Evolutionary conservation across 2,888 invertebrate species (phyloP).

Genomic region (Lasioglossum villosulum): DNA sequence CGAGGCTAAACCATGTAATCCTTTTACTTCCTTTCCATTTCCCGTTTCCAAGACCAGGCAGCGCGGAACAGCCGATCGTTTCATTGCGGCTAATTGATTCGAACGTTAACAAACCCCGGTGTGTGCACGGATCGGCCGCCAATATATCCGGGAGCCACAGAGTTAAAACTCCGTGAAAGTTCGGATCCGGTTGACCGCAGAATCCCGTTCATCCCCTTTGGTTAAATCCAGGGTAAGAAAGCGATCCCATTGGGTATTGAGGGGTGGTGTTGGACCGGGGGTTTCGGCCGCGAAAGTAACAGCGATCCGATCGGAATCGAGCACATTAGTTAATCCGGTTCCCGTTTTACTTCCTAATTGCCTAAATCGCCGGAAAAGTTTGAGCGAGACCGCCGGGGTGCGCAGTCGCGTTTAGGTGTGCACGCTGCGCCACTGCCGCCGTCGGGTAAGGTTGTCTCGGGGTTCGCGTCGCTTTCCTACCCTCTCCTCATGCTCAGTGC

Average conservation of each 20-base stretch:
- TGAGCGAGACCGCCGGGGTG: slow-evolving; percentile 35
- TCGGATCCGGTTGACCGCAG: slow-evolving; percentile 11
- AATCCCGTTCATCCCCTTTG: slow-evolving; percentile 17
- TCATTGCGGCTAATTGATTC: slow-evolving; percentile 7
- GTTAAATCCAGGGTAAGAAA: slow-evolving; percentile 25
- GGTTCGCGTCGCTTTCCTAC: slow-evolving; percentile 63
- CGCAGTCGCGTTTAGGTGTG: slow-evolving; percentile 60
- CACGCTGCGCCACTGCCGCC: slow-evolving; percentile 64
- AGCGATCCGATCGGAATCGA: slow-evolving; percentile 49
- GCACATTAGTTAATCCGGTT: slow-evolving; percentile 53
- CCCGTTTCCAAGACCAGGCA: neutral
- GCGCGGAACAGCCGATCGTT: slow-evolving; percentile 5
- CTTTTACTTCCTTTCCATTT: slow-evolving; percentile 16
- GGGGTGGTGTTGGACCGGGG: neutral
- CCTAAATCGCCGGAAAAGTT: slow-evolving; percentile 66
- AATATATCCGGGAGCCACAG: slow-evolving; percentile 1
- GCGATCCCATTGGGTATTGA: neutral
- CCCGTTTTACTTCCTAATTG: slow-evolving; percentile 65
- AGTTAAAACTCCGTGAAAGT: slow-evolving; percentile 18
- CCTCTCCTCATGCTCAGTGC: slow-evolving; percentile 68
- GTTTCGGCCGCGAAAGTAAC: neutral
- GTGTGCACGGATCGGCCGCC: neutral
- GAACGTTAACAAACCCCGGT: slow-evolving; percentile 3
- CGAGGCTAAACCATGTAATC: slow-evolving; percentile 10
- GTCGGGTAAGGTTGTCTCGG: slow-evolving; percentile 64